These are phyloP conservation scores for Heliconius sara DNA, from an alignment of 2,888 invertebrate genomes.

Conservation along the genomic window DNA sequence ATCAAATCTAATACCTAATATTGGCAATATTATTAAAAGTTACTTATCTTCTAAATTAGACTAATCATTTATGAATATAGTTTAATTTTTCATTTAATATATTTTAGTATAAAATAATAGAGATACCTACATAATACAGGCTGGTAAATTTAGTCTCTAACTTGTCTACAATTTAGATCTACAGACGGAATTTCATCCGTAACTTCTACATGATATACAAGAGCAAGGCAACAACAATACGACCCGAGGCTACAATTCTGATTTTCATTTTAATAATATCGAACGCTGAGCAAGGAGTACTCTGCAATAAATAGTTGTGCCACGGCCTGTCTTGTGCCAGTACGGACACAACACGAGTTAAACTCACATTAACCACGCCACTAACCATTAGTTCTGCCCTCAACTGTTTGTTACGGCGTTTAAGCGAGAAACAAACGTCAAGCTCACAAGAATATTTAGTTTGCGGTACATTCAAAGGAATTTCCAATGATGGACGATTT, in stretches of 20 bases:
- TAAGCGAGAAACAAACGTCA: constrained; percentile 48
- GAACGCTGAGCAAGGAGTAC: constrained; percentile 18
- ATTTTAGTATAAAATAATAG: background rate
- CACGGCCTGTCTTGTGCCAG: constrained; percentile 11
- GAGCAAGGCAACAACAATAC: constrained; percentile 6
- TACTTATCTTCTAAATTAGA: background rate
- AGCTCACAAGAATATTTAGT: constrained; percentile 47
- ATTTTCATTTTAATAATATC: constrained; percentile 21
- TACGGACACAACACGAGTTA: constrained; percentile 27
- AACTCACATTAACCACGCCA: constrained; percentile 41
- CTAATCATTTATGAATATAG: background rate
- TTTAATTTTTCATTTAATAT: background rate
- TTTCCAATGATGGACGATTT: constrained; percentile 42
- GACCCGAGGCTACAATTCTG: constrained; percentile 9
- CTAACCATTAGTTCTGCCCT: constrained; percentile 44
- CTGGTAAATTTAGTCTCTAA: background rate
- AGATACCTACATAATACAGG: background rate
- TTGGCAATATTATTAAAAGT: too few relatives aligned
- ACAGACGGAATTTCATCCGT: background rate
- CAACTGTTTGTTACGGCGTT: constrained; percentile 49
- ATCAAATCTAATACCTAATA: too few relatives aligned
- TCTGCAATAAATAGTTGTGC: constrained; percentile 20
- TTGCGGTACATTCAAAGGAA: constrained; percentile 58
- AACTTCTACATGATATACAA: background rate
- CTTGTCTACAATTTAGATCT: background rate